Conservation (phyloP, 2,797 vertebrate species). For the Harpagifer antarcticus region DNA sequence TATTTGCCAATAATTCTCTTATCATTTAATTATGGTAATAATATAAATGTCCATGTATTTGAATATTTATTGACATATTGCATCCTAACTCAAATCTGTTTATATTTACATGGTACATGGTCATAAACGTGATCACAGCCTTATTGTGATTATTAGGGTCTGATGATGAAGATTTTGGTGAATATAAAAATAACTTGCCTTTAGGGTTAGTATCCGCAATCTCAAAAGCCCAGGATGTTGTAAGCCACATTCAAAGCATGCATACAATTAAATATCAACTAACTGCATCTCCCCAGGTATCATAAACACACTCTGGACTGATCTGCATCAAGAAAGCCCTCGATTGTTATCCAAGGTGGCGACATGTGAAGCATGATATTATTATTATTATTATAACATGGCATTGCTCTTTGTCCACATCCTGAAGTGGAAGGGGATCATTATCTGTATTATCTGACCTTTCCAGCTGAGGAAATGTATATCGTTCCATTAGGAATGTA, state of each 20-base stretch:
- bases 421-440: neutral
- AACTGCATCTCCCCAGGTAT: slow-evolving; percentile 13
- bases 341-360: slow-evolving; percentile 14
- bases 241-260: slow-evolving; percentile 16
- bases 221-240: neutral
- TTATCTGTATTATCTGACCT: slow-evolving; percentile 12
- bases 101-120: too few species aligned
- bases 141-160: neutral
- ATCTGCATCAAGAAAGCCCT: slow-evolving; percentile 16
- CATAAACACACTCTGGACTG: neutral
- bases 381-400: neutral
- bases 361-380: slow-evolving; percentile 3
- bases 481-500: neutral
- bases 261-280: slow-evolving; percentile 25
- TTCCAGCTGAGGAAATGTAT: neutral
- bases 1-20: too few species aligned
- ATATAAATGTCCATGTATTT: too few species aligned
- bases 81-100: too few species aligned
- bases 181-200: neutral
- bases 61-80: too few species aligned
- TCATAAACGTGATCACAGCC: too few species aligned
- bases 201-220: too few species aligned
- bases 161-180: accelerated
- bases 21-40: too few species aligned
- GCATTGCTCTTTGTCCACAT: neutral